Base-by-base conservation (phyloP, 2,888 invertebrate genomes). In the Cephus runcator region DNA sequence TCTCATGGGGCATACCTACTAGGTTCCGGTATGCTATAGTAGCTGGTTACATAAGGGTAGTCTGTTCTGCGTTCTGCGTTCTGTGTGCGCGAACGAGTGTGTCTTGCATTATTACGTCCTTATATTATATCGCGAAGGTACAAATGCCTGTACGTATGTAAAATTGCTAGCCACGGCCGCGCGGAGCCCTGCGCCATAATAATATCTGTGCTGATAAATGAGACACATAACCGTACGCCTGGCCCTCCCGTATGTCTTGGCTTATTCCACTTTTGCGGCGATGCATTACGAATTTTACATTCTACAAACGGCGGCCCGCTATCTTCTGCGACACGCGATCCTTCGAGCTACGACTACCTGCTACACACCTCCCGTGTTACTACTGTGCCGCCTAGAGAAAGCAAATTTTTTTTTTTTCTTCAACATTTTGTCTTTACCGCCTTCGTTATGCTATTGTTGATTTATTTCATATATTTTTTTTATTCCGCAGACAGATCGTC, bases 151-250 rank as follows among this genome's bases (percentile, higher is more conserved):
- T 89, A 88, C 87, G 88, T 89, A 89, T 89, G 88, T 88, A 90
- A 90, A 90, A 89, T 87, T 88, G 85, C 87, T 88, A 88, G 89
- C 87, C 85, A 85, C 84, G 86, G 84, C 88, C 87, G 87, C 85
- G 86, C 86, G 85, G 85, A 86, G 87, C 40, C 40, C 40, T 77
- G 77, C 74, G 75, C 87, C 84, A 88, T 88, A 90, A 90, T 90
- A 91, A 90, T 90, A 90, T 90, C 90, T 88, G 89, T 87, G 87
- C 88, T 90, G 91, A 91, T 90, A 90, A 91, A 91, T 90, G 90
- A 88, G 89, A 89, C 87, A 89, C 91, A 91, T 91, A 91, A 91
- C 87, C 88, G 90, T 90, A 89, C 90, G 81, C 85, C 87, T 84
- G 83, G 85, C 81, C 81, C 79, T 81, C 85, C 84, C 86, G 85